A percentile compares a stretch with the other conserved stretches of the same genome.
Conservation (phyloP, 1,140 invertebrate species). For the Euborellia annulipes region DNA sequence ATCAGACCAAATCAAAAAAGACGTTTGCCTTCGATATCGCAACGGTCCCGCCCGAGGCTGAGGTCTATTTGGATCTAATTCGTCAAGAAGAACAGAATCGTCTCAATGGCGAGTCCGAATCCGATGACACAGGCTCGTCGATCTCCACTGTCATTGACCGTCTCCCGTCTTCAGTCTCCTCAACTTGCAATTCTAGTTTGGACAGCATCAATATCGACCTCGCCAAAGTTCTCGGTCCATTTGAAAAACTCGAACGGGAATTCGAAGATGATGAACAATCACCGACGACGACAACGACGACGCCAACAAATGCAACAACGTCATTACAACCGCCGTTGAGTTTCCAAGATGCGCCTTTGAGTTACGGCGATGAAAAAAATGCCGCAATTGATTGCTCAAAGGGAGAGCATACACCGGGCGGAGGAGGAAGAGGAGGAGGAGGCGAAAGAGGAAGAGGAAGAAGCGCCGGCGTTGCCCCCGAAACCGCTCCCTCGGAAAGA, state of each 20-base stretch:
- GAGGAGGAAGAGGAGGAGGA: too few relatives aligned
- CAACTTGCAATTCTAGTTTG: conserved; percentile 27
- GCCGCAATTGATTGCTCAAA: too few relatives aligned
- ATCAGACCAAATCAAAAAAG: too few relatives aligned
- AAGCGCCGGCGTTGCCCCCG: conserved; percentile 21
- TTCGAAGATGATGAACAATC: conserved; percentile 19
- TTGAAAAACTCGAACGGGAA: conserved; percentile 42
- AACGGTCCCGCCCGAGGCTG: conserved; percentile 47
- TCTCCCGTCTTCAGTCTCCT: conserved; percentile 22
- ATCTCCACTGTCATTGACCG: conserved; percentile 72
- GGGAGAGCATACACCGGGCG: too few relatives aligned
- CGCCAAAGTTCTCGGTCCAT: conserved; percentile 44
- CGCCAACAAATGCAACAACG: conserved; percentile 15
- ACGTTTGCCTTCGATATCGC: conserved; percentile 1
- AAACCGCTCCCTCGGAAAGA: conserved; percentile 28
- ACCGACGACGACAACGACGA: background rate
- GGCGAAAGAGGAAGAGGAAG: background rate
- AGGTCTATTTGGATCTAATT: conserved; percentile 60
- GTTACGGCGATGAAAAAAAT: conserved; percentile 29
- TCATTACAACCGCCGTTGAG: conserved; percentile 31
- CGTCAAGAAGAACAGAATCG: conserved; percentile 33
- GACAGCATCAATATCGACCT: conserved; percentile 39
- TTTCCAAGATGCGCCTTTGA: conserved; percentile 36
- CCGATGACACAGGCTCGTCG: conserved; percentile 73
- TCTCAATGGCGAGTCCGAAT: conserved; percentile 46